These are phyloP conservation scores for Hydrozoanthus tunicans DNA, from an alignment of 64 coral and sea anemone species.

Conservation along the genomic window DNA sequence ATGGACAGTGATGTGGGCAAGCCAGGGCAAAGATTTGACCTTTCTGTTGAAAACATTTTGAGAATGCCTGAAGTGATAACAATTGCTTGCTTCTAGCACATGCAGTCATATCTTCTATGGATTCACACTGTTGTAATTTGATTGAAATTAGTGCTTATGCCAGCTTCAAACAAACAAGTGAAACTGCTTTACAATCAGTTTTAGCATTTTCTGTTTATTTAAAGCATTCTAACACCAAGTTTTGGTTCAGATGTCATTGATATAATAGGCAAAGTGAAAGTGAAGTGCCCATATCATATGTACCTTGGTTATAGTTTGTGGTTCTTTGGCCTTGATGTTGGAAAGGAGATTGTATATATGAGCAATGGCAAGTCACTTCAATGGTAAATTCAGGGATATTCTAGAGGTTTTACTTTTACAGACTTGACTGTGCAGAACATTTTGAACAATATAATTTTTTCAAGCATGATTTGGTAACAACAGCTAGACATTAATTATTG, in stretches of 20 bases:
- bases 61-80: conserved; percentile 33
- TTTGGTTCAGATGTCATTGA: not conserved
- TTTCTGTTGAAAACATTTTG: conserved; percentile 3
- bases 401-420: not conserved
- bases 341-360: not conserved
- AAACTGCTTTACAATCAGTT: not conserved
- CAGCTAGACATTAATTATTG: too few relatives aligned
- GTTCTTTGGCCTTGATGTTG: not conserved
- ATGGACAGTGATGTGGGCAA: conserved; percentile 26
- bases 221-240: not conserved
- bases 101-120: conserved; percentile 2
- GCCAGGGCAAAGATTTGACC: conserved; percentile 44
- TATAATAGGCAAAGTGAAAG: not conserved
- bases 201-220: conserved; percentile 25
- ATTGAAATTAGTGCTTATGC: conserved; percentile 12
- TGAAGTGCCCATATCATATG: not conserved
- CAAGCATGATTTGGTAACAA: too few relatives aligned
- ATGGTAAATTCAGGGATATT: not conserved
- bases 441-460: not conserved
- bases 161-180: not conserved
- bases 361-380: conserved; percentile 17
- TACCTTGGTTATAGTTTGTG: not conserved
- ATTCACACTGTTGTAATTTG: not conserved
- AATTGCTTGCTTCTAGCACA: conserved; percentile 6
- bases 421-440: not conserved